phyloP scores from a whole-genome alignment of 2,888 invertebrate genomes.

The Stenoptilia bipunctidactyla region DNA sequence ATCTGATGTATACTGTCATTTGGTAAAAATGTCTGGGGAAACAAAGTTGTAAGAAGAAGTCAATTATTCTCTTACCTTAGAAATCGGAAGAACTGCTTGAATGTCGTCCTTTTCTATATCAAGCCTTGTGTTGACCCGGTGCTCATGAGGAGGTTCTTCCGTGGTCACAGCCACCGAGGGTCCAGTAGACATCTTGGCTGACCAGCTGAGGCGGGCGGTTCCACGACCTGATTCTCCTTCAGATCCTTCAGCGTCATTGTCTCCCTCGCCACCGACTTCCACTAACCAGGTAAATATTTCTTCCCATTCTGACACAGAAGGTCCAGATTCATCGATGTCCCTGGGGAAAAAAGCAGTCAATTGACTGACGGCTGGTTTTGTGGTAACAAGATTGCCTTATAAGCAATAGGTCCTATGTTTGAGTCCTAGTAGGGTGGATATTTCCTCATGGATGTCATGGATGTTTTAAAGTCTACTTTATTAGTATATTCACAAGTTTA shows the following conservation, averaged over 20 bases:
- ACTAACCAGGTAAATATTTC: slow-evolving; percentile 94
- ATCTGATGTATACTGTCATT: too few species aligned
- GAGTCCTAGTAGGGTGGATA: too few species aligned
- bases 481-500: too few species aligned
- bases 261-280: slow-evolving; percentile 88
- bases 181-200: slow-evolving; percentile 62
- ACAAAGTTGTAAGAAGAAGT: too few species aligned
- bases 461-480: too few species aligned
- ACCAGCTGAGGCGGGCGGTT: slow-evolving; percentile 90
- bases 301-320: slow-evolving; percentile 70
- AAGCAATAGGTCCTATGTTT: too few species aligned
- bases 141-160: slow-evolving; percentile 55
- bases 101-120: slow-evolving; percentile 95
- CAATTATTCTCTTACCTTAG: slow-evolving; percentile 76
- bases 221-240: slow-evolving; percentile 76
- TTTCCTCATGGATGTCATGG: too few species aligned
- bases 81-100: slow-evolving; percentile 92
- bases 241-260: slow-evolving; percentile 52
- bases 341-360: slow-evolving; percentile 20
- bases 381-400: too few species aligned
- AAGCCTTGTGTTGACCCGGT: slow-evolving; percentile 83
- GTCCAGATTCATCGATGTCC: slow-evolving; percentile 40
- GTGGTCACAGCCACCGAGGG: slow-evolving; percentile 40
- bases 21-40: too few species aligned
- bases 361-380: too few species aligned